A percentile compares a stretch with the other conserved stretches of the same genome.
phyloP scores from a whole-genome alignment of 2,888 invertebrate genomes.

The Trypoxylon attenuatum region DNA sequence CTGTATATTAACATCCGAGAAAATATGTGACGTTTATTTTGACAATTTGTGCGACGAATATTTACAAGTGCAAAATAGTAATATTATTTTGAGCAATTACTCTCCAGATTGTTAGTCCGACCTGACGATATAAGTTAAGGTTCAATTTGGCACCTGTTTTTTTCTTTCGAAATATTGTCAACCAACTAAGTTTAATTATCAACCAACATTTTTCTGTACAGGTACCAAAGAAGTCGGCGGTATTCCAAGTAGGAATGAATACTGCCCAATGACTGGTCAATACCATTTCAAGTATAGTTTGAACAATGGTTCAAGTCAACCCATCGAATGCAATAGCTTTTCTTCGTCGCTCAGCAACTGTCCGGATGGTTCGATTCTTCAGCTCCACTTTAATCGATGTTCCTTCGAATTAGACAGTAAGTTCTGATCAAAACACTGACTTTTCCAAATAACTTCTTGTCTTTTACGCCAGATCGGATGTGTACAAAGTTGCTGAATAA shows the following conservation, averaged over 20 bases:
- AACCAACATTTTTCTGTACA: conserved; percentile 48
- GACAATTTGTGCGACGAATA: background rate
- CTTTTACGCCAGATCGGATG: too few species aligned
- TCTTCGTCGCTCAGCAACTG: conserved; percentile 79
- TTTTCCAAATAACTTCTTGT: too few species aligned
- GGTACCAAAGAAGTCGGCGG: conserved; percentile 77
- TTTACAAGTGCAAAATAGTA: too few species aligned
- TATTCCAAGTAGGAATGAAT: conserved; percentile 76
- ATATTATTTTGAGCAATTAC: too few species aligned
- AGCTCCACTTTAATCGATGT: conserved; percentile 78
- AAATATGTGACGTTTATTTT: too few species aligned
- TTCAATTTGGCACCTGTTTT: background rate
- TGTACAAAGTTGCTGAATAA: too few species aligned
- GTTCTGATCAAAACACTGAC: too few species aligned
- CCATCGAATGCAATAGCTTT: conserved; percentile 76
- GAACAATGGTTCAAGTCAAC: conserved; percentile 75
- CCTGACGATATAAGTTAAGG: too few species aligned
- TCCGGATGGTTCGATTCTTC: conserved; percentile 78
- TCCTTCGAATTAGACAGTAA: conserved; percentile 77
- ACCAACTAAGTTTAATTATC: background rate
- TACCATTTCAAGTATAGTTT: conserved; percentile 78
- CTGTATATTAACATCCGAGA: too few species aligned
- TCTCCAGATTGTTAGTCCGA: too few species aligned
- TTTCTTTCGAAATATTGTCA: background rate
- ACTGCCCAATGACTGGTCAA: conserved; percentile 80